Percentiles rank a stretch among this genome's conserved stretches.
Evolutionary conservation across 2,113 vertebrate genomes (phyloP).

Genomic region (Otus sunia): DNA sequence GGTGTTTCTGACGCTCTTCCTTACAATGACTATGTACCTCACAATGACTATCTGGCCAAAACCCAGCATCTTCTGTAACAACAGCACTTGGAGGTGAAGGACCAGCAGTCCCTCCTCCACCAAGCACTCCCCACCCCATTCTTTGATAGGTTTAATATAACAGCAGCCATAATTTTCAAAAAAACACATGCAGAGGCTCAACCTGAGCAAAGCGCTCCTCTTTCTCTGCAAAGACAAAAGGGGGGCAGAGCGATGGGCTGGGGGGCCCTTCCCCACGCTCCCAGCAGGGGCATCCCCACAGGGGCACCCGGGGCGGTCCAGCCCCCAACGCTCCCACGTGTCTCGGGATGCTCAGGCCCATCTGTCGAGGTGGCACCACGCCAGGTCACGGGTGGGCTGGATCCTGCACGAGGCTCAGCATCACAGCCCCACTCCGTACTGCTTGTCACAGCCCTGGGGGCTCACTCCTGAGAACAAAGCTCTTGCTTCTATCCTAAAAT

Average conservation of each 20-base stretch:
- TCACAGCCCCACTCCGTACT: rapidly evolving
- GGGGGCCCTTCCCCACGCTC: background rate
- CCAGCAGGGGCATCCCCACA: rapidly evolving
- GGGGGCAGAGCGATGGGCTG: rapidly evolving
- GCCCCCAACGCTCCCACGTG: background rate
- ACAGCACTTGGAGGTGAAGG: background rate
- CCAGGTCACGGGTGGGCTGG: background rate
- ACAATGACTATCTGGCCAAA: background rate
- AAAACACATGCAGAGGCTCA: rapidly evolving
- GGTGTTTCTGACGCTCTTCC: background rate
- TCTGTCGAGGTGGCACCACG: background rate
- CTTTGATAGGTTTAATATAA: rapidly evolving
- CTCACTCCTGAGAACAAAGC: background rate
- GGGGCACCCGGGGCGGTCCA: background rate
- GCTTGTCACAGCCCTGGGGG: rapidly evolving
- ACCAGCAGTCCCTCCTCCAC: background rate
- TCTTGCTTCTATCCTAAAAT: background rate
- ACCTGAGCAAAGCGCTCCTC: background rate
- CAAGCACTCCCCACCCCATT: background rate
- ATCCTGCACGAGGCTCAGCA: background rate
- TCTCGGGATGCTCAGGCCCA: background rate
- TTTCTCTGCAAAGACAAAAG: rapidly evolving
- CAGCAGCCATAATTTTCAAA: background rate
- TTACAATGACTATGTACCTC: background rate
- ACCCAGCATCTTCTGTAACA: background rate